Evolutionary conservation across 2,888 invertebrate species (phyloP).

Genomic region (Caenorhabditis sp.): DNA sequence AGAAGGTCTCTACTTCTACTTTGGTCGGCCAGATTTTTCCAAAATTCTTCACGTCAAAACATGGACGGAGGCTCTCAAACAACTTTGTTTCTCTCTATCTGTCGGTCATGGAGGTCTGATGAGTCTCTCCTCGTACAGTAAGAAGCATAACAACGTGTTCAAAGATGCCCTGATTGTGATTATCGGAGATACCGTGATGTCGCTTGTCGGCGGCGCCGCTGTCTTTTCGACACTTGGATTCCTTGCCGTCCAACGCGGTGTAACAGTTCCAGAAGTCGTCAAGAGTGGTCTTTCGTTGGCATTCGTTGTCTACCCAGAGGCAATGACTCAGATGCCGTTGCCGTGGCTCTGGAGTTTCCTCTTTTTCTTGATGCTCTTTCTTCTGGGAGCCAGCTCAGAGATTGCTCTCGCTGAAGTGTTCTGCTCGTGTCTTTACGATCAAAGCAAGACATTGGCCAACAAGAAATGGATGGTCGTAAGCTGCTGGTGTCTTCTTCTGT

Average conservation of each 20-base stretch:
- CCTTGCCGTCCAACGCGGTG: constrained; percentile 63
- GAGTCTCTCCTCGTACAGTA: constrained; percentile 76
- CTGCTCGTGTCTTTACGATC: constrained; percentile 60
- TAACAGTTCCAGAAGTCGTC: constrained; percentile 64
- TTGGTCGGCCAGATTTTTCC: constrained; percentile 68
- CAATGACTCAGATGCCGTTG: constrained; percentile 82
- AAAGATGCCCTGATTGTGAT: constrained; percentile 77
- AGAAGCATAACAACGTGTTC: constrained; percentile 75
- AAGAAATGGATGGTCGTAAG: constrained; percentile 47
- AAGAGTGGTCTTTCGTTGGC: constrained; percentile 83
- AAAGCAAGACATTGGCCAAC: constrained; percentile 18
- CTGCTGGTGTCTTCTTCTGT: constrained; percentile 37
- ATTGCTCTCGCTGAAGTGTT: constrained; percentile 57
- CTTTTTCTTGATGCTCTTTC: constrained; percentile 84
- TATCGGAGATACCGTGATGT: constrained; percentile 75
- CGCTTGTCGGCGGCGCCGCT: constrained; percentile 72
- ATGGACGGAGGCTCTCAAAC: constrained; percentile 78
- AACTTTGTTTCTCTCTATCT: constrained; percentile 77
- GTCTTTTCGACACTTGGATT: constrained; percentile 75
- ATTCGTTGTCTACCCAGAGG: constrained; percentile 84
- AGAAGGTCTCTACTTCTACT: constrained; percentile 73
- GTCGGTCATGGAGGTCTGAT: constrained; percentile 78
- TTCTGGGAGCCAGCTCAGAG: constrained; percentile 81
- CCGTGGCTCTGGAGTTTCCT: constrained; percentile 84
- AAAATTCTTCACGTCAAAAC: constrained; percentile 71